These are phyloP conservation scores for Cataglyphis hispanica DNA, from an alignment of 1,140 invertebrate genomes.

Conservation along the genomic window DNA sequence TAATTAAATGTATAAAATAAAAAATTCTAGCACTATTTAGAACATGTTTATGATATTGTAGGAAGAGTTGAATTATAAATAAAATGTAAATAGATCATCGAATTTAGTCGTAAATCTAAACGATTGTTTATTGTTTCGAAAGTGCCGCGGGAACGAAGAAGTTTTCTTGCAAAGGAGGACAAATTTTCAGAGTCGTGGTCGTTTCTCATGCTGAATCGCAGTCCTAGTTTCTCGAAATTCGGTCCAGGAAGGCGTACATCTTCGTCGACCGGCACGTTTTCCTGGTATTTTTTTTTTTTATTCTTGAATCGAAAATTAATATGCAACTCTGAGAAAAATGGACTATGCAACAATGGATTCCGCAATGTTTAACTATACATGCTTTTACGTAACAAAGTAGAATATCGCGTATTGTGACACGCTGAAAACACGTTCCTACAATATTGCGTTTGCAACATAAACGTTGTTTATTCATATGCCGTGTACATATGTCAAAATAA, in stretches of 20 bases:
- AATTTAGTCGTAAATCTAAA: slow-evolving; percentile 29
- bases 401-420: background rate
- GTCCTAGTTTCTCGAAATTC: slow-evolving; percentile 48
- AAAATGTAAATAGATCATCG: background rate
- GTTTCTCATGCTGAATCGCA: slow-evolving; percentile 32
- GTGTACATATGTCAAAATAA: background rate
- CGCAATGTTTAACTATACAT: background rate
- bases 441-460: background rate
- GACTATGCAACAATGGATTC: background rate
- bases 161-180: slow-evolving; percentile 36
- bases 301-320: slow-evolving; percentile 35
- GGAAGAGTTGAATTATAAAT: background rate
- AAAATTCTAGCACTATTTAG: background rate
- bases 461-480: background rate
- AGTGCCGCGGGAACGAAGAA: background rate
- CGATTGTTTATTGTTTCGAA: slow-evolving; percentile 13
- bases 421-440: background rate
- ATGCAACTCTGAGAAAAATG: background rate
- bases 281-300: slow-evolving; percentile 14
- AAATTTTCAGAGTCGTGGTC: slow-evolving; percentile 35
- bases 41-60: background rate
- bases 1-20: background rate
- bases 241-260: background rate
- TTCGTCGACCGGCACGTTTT: slow-evolving; percentile 5
- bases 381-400: slow-evolving; percentile 13